Evolutionary conservation across 2,113 vertebrate species (phyloP).

Genomic region (Boleophthalmus pectinirostris): DNA sequence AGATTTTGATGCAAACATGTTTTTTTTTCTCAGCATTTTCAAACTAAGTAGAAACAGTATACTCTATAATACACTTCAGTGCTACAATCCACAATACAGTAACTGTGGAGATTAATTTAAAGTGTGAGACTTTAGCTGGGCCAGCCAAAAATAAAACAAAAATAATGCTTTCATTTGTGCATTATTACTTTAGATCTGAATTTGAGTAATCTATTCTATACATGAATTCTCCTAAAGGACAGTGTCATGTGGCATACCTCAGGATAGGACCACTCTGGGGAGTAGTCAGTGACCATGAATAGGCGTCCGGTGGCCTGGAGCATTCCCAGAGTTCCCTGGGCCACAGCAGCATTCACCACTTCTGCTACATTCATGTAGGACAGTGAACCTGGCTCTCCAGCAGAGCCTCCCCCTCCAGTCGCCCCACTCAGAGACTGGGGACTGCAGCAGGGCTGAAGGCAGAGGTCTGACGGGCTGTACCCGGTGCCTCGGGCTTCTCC

Average conservation of each 20-base stretch:
- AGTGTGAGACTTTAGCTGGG: too few relatives aligned
- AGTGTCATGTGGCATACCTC: slow-evolving; percentile 83
- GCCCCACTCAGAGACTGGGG: slow-evolving; percentile 85
- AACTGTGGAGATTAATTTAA: too few relatives aligned
- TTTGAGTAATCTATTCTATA: too few relatives aligned
- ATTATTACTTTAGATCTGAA: too few relatives aligned
- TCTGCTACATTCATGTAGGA: slow-evolving; percentile 98
- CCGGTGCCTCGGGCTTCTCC: slow-evolving; percentile 81
- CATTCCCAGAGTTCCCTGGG: slow-evolving; percentile 91
- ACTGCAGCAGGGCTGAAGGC: slow-evolving; percentile 93
- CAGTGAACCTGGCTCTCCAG: slow-evolving; percentile 85
- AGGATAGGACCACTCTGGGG: slow-evolving; percentile 98
- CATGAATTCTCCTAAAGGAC: neutral
- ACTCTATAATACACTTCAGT: too few relatives aligned
- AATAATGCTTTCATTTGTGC: too few relatives aligned
- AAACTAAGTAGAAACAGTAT: too few relatives aligned
- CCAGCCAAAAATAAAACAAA: too few relatives aligned
- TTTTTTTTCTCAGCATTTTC: too few relatives aligned
- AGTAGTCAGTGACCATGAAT: slow-evolving; percentile 99
- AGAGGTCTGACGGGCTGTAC: slow-evolving; percentile 91
- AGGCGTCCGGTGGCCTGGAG: slow-evolving; percentile 94
- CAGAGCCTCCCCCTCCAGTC: slow-evolving; percentile 62
- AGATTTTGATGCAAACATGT: too few relatives aligned
- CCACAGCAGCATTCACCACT: slow-evolving; percentile 91
- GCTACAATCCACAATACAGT: too few relatives aligned